Base-by-base conservation (phyloP, 1,140 invertebrate species). In the Ceratosolen fusciceps region DNA sequence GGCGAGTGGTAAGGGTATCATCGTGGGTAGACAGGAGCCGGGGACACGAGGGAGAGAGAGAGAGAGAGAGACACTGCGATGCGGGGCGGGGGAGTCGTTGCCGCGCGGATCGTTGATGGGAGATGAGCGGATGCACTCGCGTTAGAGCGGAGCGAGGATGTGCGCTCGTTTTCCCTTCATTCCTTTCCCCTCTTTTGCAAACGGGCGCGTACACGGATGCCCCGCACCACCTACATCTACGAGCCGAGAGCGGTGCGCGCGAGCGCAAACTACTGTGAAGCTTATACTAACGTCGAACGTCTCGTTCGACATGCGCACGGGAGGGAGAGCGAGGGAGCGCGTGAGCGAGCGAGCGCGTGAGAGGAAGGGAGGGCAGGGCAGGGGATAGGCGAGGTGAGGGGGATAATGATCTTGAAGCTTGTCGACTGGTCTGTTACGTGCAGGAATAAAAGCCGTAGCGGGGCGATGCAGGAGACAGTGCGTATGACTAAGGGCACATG, bases 21-120 rank as follows among this genome's bases (percentile, higher is more conserved):
- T n/a, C n/a, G n/a, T n/a, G n/a, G n/a, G n/a, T n/a, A n/a, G n/a
- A n/a, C n/a, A n/a, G n/a, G n/a, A n/a, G n/a, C n/a, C n/a, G n/a
- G n/a, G n/a, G n/a, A n/a, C n/a, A n/a, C 26, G 12, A 31, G 29
- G 76, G 83, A 85, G 80, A 82, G 79, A 39, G 74, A 78, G 68
- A 71, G 52, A 70, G 73, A 74, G 39, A 56, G n/a, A n/a, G n/a
- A n/a, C n/a, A n/a, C n/a, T n/a, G n/a, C n/a, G n/a, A n/a, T n/a
- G n/a, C n/a, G n/a, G n/a, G n/a, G n/a, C n/a, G n/a, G 68, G 49
- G 26, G 73, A 74, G 37, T 34, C 34, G 54, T 31, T 24, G 43
- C 7, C 19, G 60, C n/a, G 26, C 47, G 60, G 62, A 49, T 76
- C 60, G 74, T 67, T 76, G 74, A 76, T 68, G 68, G 47, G 60